Evolutionary conservation across 2,888 invertebrate genomes (phyloP).

Genomic region (Ectemnius cavifrons): DNA sequence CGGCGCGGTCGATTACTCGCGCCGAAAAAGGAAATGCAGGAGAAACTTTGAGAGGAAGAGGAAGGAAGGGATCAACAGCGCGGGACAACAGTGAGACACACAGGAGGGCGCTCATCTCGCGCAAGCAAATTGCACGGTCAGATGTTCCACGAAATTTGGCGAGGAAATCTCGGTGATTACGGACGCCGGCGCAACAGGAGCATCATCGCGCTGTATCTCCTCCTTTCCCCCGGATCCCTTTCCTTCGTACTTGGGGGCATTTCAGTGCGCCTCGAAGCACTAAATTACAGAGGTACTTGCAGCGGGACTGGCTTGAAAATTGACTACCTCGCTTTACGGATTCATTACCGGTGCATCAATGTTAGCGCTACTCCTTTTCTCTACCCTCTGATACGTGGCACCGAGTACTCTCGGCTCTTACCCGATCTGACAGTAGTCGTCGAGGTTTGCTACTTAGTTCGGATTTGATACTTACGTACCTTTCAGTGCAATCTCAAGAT

Average conservation of each 20-base stretch:
- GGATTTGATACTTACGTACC: conserved; percentile 53
- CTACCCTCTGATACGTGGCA: background rate
- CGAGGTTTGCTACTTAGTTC: too few relatives aligned
- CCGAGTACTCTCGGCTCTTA: too few relatives aligned
- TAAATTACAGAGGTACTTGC: conserved; percentile 55
- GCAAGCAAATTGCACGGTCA: conserved; percentile 72
- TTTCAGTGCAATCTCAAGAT: conserved; percentile 20
- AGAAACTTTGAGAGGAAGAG: too few relatives aligned
- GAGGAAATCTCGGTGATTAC: conserved; percentile 73
- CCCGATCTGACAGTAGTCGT: too few relatives aligned
- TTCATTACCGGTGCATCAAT: conserved; percentile 34
- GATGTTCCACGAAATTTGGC: conserved; percentile 74
- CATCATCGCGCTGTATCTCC: background rate
- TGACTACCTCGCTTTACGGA: conserved; percentile 34
- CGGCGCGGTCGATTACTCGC: conserved; percentile 26
- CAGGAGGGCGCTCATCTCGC: conserved; percentile 64
- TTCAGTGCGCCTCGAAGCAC: conserved; percentile 22
- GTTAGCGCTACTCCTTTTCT: conserved; percentile 27
- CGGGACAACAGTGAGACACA: conserved; percentile 32
- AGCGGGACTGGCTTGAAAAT: conserved; percentile 20
- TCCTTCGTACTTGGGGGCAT: conserved; percentile 54
- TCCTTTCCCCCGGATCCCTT: conserved; percentile 24
- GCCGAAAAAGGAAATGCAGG: conserved; percentile 27
- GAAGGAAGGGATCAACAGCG: too few relatives aligned
- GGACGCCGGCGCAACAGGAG: conserved; percentile 5